phyloP scores from a whole-genome alignment of 2,888 invertebrate species.

The Apoderus coryli region DNA sequence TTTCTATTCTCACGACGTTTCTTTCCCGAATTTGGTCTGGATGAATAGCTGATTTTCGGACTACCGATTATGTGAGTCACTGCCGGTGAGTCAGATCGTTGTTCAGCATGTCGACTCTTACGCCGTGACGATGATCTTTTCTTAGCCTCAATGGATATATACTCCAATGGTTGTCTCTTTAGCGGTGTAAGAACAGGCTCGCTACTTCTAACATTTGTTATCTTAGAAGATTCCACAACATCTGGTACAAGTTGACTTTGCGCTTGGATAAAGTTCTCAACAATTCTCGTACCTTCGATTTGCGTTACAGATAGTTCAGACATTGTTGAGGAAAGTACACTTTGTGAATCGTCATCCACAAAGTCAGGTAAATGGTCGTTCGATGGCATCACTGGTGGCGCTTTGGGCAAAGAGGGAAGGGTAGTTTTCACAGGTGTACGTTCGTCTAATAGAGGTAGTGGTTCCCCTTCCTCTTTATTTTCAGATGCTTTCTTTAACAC shows the following conservation, averaged over 20 bases:
- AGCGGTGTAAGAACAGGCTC: slow-evolving; percentile 46
- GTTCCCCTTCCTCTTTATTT: slow-evolving; percentile 67
- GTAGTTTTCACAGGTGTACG: slow-evolving; percentile 30
- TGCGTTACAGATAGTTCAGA: slow-evolving; percentile 58
- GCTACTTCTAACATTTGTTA: slow-evolving; percentile 26
- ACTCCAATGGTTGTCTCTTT: slow-evolving; percentile 61
- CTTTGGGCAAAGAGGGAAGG: slow-evolving; percentile 30
- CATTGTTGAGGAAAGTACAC: slow-evolving; percentile 59
- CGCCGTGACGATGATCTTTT: slow-evolving; percentile 54
- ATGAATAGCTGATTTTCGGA: slow-evolving; percentile 47
- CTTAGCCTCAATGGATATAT: slow-evolving; percentile 48
- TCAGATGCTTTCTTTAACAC: slow-evolving; percentile 72
- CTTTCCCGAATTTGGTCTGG: slow-evolving; percentile 33
- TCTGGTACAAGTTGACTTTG: slow-evolving; percentile 31
- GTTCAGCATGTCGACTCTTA: slow-evolving; percentile 42
- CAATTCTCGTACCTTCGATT: slow-evolving; percentile 46
- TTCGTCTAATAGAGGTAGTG: slow-evolving; percentile 56
- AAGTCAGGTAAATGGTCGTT: slow-evolving; percentile 40
- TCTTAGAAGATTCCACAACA: slow-evolving; percentile 26
- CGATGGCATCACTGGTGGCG: slow-evolving; percentile 54
- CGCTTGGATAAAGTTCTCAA: slow-evolving; percentile 36
- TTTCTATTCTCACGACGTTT: slow-evolving; percentile 31
- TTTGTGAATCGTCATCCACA: slow-evolving; percentile 54
- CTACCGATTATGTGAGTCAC: slow-evolving; percentile 43
- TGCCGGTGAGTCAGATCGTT: slow-evolving; percentile 55